Evolutionary conservation across 2,888 invertebrate genomes (phyloP).

Genomic region (Pocota personata): DNA sequence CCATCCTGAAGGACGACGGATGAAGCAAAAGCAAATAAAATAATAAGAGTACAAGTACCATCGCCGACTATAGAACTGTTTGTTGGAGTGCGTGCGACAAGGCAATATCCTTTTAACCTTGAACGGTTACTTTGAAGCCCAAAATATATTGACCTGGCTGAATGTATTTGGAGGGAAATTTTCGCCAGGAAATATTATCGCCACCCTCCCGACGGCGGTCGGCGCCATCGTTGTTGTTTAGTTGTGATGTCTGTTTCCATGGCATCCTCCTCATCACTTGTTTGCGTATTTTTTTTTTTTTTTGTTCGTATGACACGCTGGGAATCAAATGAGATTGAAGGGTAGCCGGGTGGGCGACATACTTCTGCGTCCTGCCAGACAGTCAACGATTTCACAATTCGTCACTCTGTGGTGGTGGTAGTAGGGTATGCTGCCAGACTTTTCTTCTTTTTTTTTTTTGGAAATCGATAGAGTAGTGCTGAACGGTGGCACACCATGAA

Average conservation of each 20-base stretch:
- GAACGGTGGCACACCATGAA: too few species aligned
- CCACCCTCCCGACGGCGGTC: slow-evolving; percentile 6
- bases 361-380: slow-evolving; percentile 46
- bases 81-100: slow-evolving; percentile 72
- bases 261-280: slow-evolving; percentile 45
- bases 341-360: slow-evolving; percentile 10
- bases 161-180: slow-evolving; percentile 42
- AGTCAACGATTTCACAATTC: slow-evolving; percentile 41
- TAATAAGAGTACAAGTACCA: not conserved
- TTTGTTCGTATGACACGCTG: slow-evolving; percentile 15
- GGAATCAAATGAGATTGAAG: not conserved
- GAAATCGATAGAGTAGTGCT: not conserved
- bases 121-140: slow-evolving; percentile 81
- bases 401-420: not conserved
- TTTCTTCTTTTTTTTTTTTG: not conserved
- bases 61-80: not conserved
- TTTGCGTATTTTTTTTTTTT: slow-evolving; percentile 42
- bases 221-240: slow-evolving; percentile 63
- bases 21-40: not conserved
- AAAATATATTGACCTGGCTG: slow-evolving; percentile 82
- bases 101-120: slow-evolving; percentile 83
- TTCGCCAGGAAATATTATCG: slow-evolving; percentile 69
- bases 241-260: slow-evolving; percentile 71
- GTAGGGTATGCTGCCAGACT: not conserved
- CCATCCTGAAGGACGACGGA: slow-evolving; percentile 16